Percentiles rank a stretch among this genome's conserved stretches.
phyloP scores from a whole-genome alignment of 2,113 vertebrate genomes.

The Thunnus maccoyii region DNA sequence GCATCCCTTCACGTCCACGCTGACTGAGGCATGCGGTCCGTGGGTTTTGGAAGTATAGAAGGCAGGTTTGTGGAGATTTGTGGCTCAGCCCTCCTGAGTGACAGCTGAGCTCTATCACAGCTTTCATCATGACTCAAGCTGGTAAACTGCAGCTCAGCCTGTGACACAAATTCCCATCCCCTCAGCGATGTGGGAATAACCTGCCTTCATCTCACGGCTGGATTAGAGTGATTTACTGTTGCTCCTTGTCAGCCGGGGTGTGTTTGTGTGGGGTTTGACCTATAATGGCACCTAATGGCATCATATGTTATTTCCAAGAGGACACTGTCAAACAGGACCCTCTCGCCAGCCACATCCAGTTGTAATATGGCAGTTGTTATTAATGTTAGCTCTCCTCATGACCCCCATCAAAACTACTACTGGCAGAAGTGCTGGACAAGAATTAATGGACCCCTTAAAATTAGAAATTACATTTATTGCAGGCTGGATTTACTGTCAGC shows the following conservation, averaged over 20 bases:
- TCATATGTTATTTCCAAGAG: conserved; percentile 64
- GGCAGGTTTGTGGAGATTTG: conserved; percentile 49
- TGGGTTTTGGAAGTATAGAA: not conserved
- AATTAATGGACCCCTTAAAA: conserved; percentile 69
- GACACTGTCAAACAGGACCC: conserved; percentile 55
- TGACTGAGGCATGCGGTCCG: not conserved
- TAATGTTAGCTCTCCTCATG: conserved; percentile 67
- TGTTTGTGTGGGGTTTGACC: conserved; percentile 66
- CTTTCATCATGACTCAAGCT: conserved; percentile 66
- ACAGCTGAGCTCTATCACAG: conserved; percentile 64
- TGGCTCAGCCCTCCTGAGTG: conserved; percentile 54
- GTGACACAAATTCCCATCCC: conserved; percentile 56
- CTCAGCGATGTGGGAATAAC: conserved; percentile 42
- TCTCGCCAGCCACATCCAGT: conserved; percentile 35
- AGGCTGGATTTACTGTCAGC: conserved; percentile 51
- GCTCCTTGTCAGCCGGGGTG: conserved; percentile 11
- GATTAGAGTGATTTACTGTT: conserved; percentile 65
- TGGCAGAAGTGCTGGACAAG: conserved; percentile 46
- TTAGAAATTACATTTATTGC: conserved; percentile 68
- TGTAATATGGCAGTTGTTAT: conserved; percentile 59
- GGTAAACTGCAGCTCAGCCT: conserved; percentile 60
- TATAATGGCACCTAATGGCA: conserved; percentile 66
- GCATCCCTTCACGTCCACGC: not conserved
- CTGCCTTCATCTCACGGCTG: conserved; percentile 53
- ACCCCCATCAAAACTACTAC: conserved; percentile 60